Conservation (phyloP, 2,888 invertebrate species). For the Rambutsinella grinnellia region DNA sequence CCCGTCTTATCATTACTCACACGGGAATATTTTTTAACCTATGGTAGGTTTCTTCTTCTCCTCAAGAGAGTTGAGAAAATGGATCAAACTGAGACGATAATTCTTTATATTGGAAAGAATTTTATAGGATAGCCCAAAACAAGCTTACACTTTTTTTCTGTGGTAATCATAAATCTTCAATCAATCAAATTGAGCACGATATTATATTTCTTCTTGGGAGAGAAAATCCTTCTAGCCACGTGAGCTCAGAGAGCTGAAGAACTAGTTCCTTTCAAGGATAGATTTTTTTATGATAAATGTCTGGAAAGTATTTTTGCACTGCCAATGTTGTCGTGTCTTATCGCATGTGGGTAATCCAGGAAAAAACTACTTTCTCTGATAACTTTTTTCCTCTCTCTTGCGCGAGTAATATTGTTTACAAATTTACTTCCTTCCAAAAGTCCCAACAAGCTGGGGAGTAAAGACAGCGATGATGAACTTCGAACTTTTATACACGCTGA, state of each 20-base stretch:
- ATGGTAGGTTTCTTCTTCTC: not conserved
- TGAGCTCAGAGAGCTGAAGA: slow-evolving; percentile 10
- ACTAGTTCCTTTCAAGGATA: not conserved
- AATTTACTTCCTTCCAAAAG: not conserved
- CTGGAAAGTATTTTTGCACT: slow-evolving; percentile 11
- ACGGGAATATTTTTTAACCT: slow-evolving; percentile 19
- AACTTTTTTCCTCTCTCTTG: not conserved
- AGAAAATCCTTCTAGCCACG: not conserved
- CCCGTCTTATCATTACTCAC: slow-evolving; percentile 37
- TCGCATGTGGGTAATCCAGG: too few species aligned
- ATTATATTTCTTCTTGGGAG: slow-evolving; percentile 21
- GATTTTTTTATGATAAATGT: slow-evolving; percentile 13
- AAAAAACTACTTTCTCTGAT: not conserved
- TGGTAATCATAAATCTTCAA: slow-evolving; percentile 59
- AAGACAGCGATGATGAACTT: not conserved
- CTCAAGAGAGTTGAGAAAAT: too few species aligned
- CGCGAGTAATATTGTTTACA: not conserved
- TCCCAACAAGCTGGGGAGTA: too few species aligned
- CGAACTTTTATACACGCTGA: too few species aligned
- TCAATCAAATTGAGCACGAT: slow-evolving; percentile 55
- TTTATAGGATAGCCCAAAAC: not conserved
- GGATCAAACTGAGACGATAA: too few species aligned
- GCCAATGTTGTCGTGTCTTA: too few species aligned
- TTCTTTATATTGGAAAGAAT: not conserved
- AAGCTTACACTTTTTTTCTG: slow-evolving; percentile 4